Base-by-base conservation (phyloP, 2,113 vertebrate genomes). In the Triplophysa rosa region DNA sequence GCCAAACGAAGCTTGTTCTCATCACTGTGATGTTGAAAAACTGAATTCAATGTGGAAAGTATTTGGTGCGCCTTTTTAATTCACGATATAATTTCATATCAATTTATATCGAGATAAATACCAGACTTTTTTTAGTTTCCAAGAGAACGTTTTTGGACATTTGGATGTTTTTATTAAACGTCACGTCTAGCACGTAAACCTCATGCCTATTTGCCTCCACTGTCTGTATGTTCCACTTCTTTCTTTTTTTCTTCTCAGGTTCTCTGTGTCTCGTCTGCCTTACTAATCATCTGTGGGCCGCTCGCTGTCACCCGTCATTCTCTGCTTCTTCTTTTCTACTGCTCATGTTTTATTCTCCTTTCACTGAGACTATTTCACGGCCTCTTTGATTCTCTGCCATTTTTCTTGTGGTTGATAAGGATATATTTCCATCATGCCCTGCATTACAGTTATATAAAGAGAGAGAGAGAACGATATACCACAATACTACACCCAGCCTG, bases 261-360 rank as follows among this genome's bases (percentile, higher is more conserved):
- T 89, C 95, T 95, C 95, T 95, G 92, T 96, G 92, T 95, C 95
- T 95, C 94, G 95, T 94, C 95, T 92, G 92, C 94, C 95, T 95
- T 95, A 96, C 94, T 98, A 96, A 96, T 91, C 91, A 91, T 89
- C 93, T 92, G 90, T 92, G 86, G 94, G 91, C 92, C 92, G 91
- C 93, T 92, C 90, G 92, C 92, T 93, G 86, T 90, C 88, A 93
- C 93, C 93, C 90, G 92, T 91, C 90, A 90, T 85, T 9, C 23
- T 87, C 92, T 91, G 93, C 93, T 92, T 91, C 93, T 92, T 78
- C 89, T 83, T 91, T 88, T 94, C 88, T n/a, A 89, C 88, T 8
- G 90, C 90, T 92, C 91, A 91, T 92, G 89, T 89, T 87, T 93
- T 91, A 92, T 81, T 45, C 16, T 63, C 33, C 23, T 52, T 33